These are phyloP conservation scores for Napeogenes sylphis DNA, from an alignment of 2,888 invertebrate genomes.

Conservation along the genomic window DNA sequence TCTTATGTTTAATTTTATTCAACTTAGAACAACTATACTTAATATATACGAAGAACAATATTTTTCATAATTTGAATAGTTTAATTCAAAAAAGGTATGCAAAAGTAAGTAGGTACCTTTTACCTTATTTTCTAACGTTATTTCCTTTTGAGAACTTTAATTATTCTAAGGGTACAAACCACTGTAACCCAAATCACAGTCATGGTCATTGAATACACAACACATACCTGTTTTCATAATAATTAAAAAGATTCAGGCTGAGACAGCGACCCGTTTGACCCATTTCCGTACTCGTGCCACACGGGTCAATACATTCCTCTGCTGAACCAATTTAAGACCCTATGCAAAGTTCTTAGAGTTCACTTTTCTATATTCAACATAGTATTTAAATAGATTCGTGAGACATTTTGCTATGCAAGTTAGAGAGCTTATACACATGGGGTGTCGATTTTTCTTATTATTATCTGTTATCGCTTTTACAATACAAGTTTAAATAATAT, in stretches of 20 bases:
- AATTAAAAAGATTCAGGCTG: constrained; percentile 57
- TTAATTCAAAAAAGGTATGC: too few relatives aligned
- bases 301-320: constrained; percentile 48
- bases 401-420: constrained; percentile 50
- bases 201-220: not conserved
- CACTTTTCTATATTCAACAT: constrained; percentile 17
- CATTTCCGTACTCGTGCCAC: constrained; percentile 56
- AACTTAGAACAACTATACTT: too few relatives aligned
- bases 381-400: constrained; percentile 56
- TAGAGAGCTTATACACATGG: constrained; percentile 51
- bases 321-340: constrained; percentile 33
- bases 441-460: not conserved
- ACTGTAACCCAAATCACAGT: too few relatives aligned
- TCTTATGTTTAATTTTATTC: too few relatives aligned
- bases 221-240: constrained; percentile 19
- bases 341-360: constrained; percentile 25
- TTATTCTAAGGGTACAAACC: too few relatives aligned
- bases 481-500: too few relatives aligned
- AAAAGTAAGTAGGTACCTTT: too few relatives aligned
- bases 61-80: too few relatives aligned
- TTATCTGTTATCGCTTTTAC: not conserved
- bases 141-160: too few relatives aligned
- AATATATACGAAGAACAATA: too few relatives aligned
- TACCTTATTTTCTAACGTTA: too few relatives aligned
- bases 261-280: constrained; percentile 60